phyloP scores from a whole-genome alignment of 2,888 invertebrate species.

The Argynnis bischoffii region DNA sequence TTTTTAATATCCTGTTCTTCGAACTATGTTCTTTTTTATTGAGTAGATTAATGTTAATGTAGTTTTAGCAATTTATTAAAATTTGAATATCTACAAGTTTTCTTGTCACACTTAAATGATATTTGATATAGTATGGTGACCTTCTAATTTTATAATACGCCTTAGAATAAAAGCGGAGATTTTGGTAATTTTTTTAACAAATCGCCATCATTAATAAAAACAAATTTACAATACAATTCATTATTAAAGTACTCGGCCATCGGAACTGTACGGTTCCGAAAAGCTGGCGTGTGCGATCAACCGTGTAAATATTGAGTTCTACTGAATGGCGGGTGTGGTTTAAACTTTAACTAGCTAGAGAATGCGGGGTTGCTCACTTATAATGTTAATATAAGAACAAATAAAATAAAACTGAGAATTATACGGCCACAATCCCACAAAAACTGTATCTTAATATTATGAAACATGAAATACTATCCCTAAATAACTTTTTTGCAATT shows the following conservation, averaged over 20 bases:
- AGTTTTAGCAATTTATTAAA: too few species aligned
- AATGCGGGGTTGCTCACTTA: background rate
- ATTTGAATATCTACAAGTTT: too few species aligned
- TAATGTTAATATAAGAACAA: background rate
- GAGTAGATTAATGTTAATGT: too few species aligned
- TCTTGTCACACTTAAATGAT: too few species aligned
- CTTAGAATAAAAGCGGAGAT: too few species aligned
- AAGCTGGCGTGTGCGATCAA: conserved; percentile 36
- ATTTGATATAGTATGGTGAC: too few species aligned
- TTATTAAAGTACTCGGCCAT: conserved; percentile 32
- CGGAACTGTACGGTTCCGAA: conserved; percentile 38
- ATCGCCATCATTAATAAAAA: background rate
- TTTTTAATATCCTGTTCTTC: conserved; percentile 12
- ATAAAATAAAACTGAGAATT: too few species aligned
- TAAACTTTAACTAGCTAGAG: conserved; percentile 36
- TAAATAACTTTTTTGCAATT: too few species aligned
- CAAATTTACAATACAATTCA: conserved; percentile 7
- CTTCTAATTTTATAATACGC: too few species aligned
- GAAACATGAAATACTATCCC: too few species aligned
- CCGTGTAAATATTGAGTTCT: conserved; percentile 52
- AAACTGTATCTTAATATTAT: too few species aligned
- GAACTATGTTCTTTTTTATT: background rate
- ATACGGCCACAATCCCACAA: too few species aligned
- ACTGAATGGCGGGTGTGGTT: conserved; percentile 52
- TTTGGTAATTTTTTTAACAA: background rate